These are phyloP conservation scores for Spilarctia lutea DNA, from an alignment of 2,888 invertebrate species.

Conservation along the genomic window DNA sequence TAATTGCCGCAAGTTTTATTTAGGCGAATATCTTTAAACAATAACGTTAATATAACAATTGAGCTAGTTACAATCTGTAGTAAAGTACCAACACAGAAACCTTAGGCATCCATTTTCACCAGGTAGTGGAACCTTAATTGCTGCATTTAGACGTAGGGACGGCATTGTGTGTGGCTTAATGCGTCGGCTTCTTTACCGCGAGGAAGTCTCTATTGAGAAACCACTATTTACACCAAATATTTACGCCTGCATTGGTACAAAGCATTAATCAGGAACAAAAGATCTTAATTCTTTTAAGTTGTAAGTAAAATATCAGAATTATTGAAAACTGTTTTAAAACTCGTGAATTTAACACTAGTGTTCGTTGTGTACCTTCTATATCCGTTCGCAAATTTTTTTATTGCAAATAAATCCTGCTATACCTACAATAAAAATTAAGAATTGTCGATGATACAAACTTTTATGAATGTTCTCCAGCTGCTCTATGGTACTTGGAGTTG, in stretches of 20 bases:
- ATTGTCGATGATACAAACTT: not conserved
- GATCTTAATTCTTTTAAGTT: not conserved
- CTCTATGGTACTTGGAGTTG: constrained; percentile 4
- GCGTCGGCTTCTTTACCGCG: too few relatives aligned
- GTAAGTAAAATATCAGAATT: not conserved
- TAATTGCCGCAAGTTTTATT: not conserved
- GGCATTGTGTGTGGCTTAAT: too few relatives aligned
- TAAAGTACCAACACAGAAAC: not conserved
- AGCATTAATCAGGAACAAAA: not conserved
- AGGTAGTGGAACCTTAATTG: too few relatives aligned
- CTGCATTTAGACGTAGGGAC: too few relatives aligned
- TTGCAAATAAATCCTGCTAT: too few relatives aligned
- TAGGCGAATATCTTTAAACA: not conserved
- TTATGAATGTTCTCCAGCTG: not conserved
- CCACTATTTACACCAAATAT: too few relatives aligned
- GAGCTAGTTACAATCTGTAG: not conserved
- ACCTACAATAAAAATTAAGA: too few relatives aligned
- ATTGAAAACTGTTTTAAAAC: too few relatives aligned
- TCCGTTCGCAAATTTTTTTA: too few relatives aligned
- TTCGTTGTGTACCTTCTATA: too few relatives aligned
- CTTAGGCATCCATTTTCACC: not conserved
- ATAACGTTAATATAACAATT: not conserved
- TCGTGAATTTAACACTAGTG: too few relatives aligned
- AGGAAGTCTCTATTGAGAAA: too few relatives aligned
- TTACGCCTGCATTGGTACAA: not conserved